A percentile compares a stretch with the other conserved stretches of the same genome.
Evolutionary conservation across 2,113 vertebrate genomes (phyloP).

Genomic region (Pardalotus punctatus): DNA sequence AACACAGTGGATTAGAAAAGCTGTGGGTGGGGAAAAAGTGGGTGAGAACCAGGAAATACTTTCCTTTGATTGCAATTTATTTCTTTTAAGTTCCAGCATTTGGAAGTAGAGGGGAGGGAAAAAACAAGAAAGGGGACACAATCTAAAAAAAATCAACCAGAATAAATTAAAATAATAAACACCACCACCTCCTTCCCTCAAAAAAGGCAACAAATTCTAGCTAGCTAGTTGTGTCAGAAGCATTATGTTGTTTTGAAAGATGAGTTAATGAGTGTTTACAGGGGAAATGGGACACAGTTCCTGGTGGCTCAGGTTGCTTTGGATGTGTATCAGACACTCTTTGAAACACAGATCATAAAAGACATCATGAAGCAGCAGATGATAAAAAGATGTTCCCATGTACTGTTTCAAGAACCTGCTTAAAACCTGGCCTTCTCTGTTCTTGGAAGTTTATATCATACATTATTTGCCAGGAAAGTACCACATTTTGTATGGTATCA

Average conservation of each 20-base stretch:
- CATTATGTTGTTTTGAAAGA: background rate
- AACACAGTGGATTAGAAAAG: background rate
- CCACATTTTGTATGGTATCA: background rate
- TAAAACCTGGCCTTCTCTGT: background rate
- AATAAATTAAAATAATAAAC: too few relatives aligned
- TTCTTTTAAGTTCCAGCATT: background rate
- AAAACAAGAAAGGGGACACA: background rate
- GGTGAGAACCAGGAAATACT: background rate
- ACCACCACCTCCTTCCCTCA: accelerated
- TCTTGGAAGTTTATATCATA: background rate
- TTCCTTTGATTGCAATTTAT: background rate
- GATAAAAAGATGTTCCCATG: background rate
- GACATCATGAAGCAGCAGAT: background rate
- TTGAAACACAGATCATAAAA: background rate
- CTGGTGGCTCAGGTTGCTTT: background rate
- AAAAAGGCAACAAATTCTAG: background rate
- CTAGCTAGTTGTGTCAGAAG: background rate
- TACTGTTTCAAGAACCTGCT: background rate
- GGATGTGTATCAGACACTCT: background rate
- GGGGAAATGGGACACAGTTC: background rate
- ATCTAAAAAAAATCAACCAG: background rate
- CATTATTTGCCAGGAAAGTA: background rate
- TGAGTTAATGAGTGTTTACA: background rate
- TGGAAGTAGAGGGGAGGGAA: background rate
- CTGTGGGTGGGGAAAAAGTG: background rate